Evolutionary conservation across 1,140 invertebrate genomes (phyloP), one percentile per base, ranked within the genome.

Genomic region (Drosophila lacertosa): DNA sequence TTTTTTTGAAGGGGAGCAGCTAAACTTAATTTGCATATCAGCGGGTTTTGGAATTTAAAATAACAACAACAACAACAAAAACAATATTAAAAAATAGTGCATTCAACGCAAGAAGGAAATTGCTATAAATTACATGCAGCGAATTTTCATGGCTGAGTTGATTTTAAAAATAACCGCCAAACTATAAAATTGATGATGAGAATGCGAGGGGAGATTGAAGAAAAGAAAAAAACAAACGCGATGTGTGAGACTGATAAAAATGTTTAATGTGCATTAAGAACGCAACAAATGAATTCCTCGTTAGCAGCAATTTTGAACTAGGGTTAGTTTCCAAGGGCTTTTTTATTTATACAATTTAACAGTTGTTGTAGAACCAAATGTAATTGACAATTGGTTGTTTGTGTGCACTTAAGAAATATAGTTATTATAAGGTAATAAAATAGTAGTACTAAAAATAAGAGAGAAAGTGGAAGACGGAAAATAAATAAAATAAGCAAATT

Each of bases 101-200:
- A 82, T 69, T 51, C 59, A 65, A 72, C 62, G 74, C 74, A 70
- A 44, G 33, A 53, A 82, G 78, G 78, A 81, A 81, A 77, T 74
- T 65, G 74, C 79, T 70, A 82, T 81, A 81, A 82, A 81, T 82
- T 82, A 82, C 74, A 77, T 65, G 64, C 57, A 60, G 7, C 75
- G 78, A 68, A 77, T 81, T 81, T 81, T 81, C 73, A 81, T 81
- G 77, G 57, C 60, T 81, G 58, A 81, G 78, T 82, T 82, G 78
- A 63, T 69, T 73, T 81, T 44, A 42, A 55, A 81, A 81, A 81
- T 67, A 63, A 62, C 39, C 66, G 24, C 42, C 37, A 48, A 59
- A 39, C 48, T 47, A 60, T 53, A 37, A 62, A 72, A 73, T 81
- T 63, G 60, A 72, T 70, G 77, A 79, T 65, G 44, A 26, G 9